Conservation (phyloP, 2,888 invertebrate genomes). For the Tigriopus californicus region DNA sequence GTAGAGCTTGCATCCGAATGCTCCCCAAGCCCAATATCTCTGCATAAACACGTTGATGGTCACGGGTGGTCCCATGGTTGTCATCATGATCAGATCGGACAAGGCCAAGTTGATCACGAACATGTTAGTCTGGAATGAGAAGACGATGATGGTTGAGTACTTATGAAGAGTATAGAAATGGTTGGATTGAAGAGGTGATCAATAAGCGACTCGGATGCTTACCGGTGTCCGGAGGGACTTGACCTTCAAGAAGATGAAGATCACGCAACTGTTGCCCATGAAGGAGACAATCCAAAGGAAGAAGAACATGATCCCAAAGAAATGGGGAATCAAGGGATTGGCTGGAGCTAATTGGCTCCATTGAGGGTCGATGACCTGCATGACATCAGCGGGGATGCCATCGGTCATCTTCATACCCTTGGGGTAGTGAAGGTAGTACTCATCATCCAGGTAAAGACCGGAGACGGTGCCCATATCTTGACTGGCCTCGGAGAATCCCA, state of each 20-base stretch:
- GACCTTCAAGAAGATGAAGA: constrained; percentile 23
- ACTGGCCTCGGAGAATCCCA: background rate
- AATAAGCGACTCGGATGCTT: background rate
- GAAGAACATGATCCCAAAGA: constrained; percentile 19
- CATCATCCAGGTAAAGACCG: constrained; percentile 6
- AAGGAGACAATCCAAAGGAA: constrained; percentile 18
- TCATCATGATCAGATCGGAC: constrained; percentile 23
- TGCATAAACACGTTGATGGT: constrained; percentile 28
- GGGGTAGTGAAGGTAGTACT: constrained; percentile 6
- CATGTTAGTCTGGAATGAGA: constrained; percentile 23
- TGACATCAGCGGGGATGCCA: constrained; percentile 20
- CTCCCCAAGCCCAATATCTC: constrained; percentile 26
- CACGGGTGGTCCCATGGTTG: constrained; percentile 23
- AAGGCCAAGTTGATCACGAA: constrained; percentile 26
- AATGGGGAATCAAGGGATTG: constrained; percentile 20
- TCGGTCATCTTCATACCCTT: constrained; percentile 14
- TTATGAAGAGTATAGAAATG: too few species aligned
- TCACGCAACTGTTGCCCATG: constrained; percentile 18
- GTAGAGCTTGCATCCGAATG: constrained; percentile 27
- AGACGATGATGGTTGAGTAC: too few species aligned
- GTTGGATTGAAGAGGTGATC: too few species aligned
- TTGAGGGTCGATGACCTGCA: constrained; percentile 22
- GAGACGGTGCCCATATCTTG: background rate
- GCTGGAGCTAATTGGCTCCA: constrained; percentile 23
- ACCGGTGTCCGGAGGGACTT: constrained; percentile 24